Percentiles rank a stretch among this genome's conserved stretches.
These are phyloP conservation scores for Oreochromis spilurus DNA, from an alignment of 2,113 vertebrate species.

Conservation along the genomic window DNA sequence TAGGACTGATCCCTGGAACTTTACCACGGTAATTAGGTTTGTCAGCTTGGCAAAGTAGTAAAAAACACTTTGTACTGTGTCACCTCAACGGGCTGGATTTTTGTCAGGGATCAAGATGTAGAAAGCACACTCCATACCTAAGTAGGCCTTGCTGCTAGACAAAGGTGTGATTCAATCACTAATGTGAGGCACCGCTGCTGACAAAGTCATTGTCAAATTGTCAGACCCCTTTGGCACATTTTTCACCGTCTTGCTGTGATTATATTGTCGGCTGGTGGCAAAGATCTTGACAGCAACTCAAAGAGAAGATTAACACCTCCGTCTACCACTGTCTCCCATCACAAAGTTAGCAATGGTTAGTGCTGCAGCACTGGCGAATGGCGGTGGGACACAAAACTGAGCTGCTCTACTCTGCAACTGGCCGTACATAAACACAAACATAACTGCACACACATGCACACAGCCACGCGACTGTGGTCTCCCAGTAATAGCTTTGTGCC, in stretches of 20 bases:
- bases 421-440: slow-evolving; percentile 33
- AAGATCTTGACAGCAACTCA: slow-evolving; percentile 34
- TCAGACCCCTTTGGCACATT: slow-evolving; percentile 53
- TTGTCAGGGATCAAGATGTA: slow-evolving; percentile 61
- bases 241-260: slow-evolving; percentile 33
- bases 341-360: neutral
- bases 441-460: neutral
- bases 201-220: slow-evolving; percentile 60
- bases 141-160: slow-evolving; percentile 25
- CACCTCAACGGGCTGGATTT: slow-evolving; percentile 55
- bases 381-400: neutral
- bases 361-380: neutral
- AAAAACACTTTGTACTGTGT: slow-evolving; percentile 63
- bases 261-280: slow-evolving; percentile 30
- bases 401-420: neutral
- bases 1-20: slow-evolving; percentile 55
- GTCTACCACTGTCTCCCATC: neutral
- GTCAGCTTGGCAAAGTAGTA: slow-evolving; percentile 60
- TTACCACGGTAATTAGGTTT: slow-evolving; percentile 55
- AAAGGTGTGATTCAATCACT: slow-evolving; percentile 48
- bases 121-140: slow-evolving; percentile 24
- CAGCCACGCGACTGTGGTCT: slow-evolving; percentile 71
- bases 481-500: slow-evolving; percentile 69
- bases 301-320: slow-evolving; percentile 34
- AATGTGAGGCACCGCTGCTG: slow-evolving; percentile 24